Percentiles rank a stretch among this genome's conserved stretches.
Conservation (phyloP, 2,797 vertebrate genomes). For the Ptychobarbus kaznakovi region DNA sequence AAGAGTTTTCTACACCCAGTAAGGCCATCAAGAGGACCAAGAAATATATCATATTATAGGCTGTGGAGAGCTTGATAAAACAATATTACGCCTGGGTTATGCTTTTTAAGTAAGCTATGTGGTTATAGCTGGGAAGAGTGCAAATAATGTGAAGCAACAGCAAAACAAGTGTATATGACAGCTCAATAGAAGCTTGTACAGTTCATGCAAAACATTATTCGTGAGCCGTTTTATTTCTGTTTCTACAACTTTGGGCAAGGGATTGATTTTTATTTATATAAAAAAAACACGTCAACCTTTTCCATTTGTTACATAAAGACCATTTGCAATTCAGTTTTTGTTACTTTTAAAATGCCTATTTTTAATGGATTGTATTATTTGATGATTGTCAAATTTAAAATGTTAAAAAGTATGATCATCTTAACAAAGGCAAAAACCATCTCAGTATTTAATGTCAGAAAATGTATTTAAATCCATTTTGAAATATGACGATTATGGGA, state of each 20-base stretch:
- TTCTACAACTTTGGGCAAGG: background rate
- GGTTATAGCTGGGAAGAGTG: slow-evolving; percentile 29
- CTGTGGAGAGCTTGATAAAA: slow-evolving; percentile 42
- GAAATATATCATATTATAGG: slow-evolving; percentile 42
- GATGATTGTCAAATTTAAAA: background rate
- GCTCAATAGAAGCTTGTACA: slow-evolving; percentile 16
- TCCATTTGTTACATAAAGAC: background rate
- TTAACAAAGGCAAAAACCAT: background rate
- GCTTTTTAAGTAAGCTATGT: slow-evolving; percentile 37
- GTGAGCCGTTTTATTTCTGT: background rate
- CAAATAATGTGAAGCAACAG: slow-evolving; percentile 26
- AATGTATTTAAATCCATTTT: background rate
- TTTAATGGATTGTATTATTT: background rate
- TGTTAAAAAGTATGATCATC: background rate
- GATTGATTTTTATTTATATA: background rate
- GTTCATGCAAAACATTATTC: background rate
- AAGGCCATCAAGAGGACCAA: slow-evolving; percentile 25
- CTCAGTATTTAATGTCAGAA: background rate
- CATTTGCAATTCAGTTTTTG: background rate
- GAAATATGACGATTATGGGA: too few relatives aligned
- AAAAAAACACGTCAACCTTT: background rate
- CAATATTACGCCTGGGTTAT: slow-evolving; percentile 42
- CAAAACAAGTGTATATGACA: slow-evolving; percentile 18
- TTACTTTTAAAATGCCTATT: background rate
- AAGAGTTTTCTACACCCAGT: slow-evolving; percentile 23